Percentiles rank a stretch among this genome's conserved stretches.
Conservation (phyloP, 2,113 vertebrate genomes). For the Origma solitaria region DNA sequence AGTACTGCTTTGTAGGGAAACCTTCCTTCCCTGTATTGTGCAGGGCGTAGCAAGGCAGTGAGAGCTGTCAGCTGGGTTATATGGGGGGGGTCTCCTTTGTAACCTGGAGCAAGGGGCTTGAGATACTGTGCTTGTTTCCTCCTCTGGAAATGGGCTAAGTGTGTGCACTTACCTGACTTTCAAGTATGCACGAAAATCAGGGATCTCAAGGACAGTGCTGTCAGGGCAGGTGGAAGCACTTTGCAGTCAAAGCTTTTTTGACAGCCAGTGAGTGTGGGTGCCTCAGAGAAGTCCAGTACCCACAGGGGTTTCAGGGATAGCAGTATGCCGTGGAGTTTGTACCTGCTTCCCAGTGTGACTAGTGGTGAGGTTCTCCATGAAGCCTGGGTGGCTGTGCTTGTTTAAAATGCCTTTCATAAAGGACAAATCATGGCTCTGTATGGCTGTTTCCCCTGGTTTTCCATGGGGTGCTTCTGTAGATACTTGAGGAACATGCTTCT, state of each 20-base stretch:
- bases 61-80: not conserved
- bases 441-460: not conserved
- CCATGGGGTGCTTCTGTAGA: not conserved
- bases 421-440: rapidly evolving
- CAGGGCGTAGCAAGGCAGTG: rapidly evolving
- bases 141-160: not conserved
- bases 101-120: not conserved
- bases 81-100: rapidly evolving
- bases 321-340: not conserved
- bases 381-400: not conserved
- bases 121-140: not conserved
- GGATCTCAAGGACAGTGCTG: not conserved
- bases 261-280: not conserved
- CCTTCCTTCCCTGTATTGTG: not conserved
- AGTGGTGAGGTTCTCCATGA: not conserved
- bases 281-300: not conserved
- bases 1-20: not conserved
- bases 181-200: not conserved
- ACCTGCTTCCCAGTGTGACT: not conserved
- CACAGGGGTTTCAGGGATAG: not conserved
- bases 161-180: not conserved
- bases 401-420: not conserved
- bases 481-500: not conserved
- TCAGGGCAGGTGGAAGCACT: not conserved
- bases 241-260: not conserved